Evolutionary conservation across 2,113 vertebrate genomes (phyloP).

Genomic region (Antechinus flavipes): DNA sequence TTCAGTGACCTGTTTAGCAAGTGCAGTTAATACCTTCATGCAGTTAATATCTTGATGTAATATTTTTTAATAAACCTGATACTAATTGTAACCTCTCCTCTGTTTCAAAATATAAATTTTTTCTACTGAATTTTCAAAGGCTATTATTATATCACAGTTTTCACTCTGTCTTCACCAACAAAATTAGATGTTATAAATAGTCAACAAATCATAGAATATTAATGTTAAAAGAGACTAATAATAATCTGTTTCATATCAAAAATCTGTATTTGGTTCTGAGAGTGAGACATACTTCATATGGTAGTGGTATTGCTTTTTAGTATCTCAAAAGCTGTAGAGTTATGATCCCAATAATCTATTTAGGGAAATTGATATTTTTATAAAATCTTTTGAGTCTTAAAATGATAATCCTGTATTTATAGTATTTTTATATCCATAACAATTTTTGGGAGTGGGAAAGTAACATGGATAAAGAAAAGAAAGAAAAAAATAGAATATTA

Average conservation of each 20-base stretch:
- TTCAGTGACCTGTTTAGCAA: not conserved
- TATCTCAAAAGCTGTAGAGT: not conserved
- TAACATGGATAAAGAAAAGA: not conserved
- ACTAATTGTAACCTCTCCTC: not conserved
- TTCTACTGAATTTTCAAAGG: not conserved
- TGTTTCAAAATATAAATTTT: not conserved
- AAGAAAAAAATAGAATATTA: not conserved
- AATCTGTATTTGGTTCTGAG: not conserved
- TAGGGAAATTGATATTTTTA: conserved; percentile 9
- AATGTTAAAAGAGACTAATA: not conserved
- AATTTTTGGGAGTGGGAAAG: not conserved
- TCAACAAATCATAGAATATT: not conserved
- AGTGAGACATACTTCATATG: not conserved
- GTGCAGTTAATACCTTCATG: not conserved
- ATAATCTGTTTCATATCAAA: accelerated
- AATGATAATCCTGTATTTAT: conserved; percentile 9
- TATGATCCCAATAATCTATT: not conserved
- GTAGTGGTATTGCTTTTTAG: not conserved
- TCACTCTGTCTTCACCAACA: not conserved
- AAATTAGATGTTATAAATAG: not conserved
- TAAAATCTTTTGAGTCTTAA: not conserved
- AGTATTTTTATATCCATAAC: not conserved
- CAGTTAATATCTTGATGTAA: not conserved
- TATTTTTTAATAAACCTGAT: not conserved
- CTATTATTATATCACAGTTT: accelerated